phyloP scores from a whole-genome alignment of 2,113 vertebrate genomes.

The Indri indri region DNA sequence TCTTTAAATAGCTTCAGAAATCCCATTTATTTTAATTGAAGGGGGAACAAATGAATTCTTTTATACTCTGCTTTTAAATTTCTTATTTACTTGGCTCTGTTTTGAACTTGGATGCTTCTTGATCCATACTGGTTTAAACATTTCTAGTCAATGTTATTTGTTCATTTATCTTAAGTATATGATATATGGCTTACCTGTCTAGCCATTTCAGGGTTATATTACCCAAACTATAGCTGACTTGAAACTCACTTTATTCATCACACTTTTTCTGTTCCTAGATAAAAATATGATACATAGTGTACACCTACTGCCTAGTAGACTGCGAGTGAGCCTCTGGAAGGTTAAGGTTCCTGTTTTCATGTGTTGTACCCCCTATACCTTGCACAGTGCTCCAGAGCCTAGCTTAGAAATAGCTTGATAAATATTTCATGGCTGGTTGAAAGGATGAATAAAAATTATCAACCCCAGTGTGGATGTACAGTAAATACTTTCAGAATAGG shows the following conservation, averaged over 20 bases:
- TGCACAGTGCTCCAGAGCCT: background rate
- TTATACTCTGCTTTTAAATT: background rate
- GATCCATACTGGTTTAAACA: background rate
- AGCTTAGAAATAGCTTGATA: background rate
- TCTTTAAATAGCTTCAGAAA: background rate
- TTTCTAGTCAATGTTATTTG: background rate
- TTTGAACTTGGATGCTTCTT: constrained; percentile 6
- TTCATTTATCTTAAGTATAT: constrained; percentile 19
- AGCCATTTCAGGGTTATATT: background rate
- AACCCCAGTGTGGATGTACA: background rate
- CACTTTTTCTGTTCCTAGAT: background rate
- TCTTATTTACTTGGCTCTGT: background rate
- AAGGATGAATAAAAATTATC: background rate
- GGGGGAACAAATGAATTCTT: background rate
- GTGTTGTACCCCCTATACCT: background rate
- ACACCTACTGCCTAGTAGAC: background rate
- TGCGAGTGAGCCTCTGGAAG: background rate
- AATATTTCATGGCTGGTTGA: background rate
- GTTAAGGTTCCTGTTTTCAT: background rate
- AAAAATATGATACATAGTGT: background rate
- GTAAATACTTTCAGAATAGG: background rate
- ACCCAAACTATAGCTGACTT: constrained; percentile 26
- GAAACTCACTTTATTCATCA: background rate
- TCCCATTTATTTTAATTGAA: background rate
- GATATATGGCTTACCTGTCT: background rate